Base-by-base conservation (phyloP, 2,888 invertebrate species). In the Tromatobia lineatoria region DNA sequence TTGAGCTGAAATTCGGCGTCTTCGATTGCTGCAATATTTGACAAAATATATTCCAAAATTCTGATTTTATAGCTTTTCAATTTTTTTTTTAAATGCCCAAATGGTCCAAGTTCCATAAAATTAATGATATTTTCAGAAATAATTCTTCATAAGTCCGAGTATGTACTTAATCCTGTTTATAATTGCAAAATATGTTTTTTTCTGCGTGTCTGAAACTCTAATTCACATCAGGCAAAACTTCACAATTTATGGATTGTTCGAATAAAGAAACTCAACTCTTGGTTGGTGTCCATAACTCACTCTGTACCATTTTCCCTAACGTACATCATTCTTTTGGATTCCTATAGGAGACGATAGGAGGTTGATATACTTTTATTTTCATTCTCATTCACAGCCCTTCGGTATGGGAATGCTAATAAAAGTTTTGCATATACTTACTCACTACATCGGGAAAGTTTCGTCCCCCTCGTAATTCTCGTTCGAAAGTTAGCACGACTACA, bases 391-490 rank as follows among this genome's bases (percentile, higher is more conserved):
- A 66, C 57, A 29, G 23, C 50, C 18, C 57, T 45, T 42, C 23
- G 50, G 23, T 13, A 34, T 38, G 34, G 47, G 54, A 76, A 66
- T 67, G 66, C 57, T 42, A 54, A 52, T 76, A 45, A 76, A 76
- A 76, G 66, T 76, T 76, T 18, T 42, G 67, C 76, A 76, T 76
- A 54, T 52, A 76, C 54, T 76, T 67, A 67, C 50, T 38, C 38
- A 34, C 29, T 66, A 34, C 52, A 52, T 45, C 67, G 45, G 15
- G 76, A 70, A 82, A 82, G 54, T 82, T 82, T 82, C 47, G 23
- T 34, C 64, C 70, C 78, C 23, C 77, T 77, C 67, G 82, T 82
- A 82, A 82, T 73, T 82, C 73, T 73, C 77, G 67, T 77, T 78
- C 42, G 73, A 82, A 82, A 82, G 77, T 82, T 82, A 57, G 38